phyloP scores from a whole-genome alignment of 2,113 vertebrate species.

The Pholis gunnellus region DNA sequence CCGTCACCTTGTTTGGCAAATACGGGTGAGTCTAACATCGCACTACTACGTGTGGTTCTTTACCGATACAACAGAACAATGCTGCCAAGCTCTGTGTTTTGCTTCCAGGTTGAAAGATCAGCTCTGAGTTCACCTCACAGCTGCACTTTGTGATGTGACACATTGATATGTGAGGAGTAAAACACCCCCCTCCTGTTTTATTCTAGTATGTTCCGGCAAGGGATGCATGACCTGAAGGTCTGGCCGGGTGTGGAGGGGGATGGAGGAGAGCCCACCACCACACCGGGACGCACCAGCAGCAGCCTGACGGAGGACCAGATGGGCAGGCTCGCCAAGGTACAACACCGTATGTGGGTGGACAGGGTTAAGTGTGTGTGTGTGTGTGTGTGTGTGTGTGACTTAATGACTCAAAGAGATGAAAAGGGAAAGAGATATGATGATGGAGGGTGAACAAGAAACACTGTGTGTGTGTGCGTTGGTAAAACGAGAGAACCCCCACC shows the following conservation, averaged over 20 bases:
- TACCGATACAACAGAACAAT: background rate
- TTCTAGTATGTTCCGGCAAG: slow-evolving; percentile 96
- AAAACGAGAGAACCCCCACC: slow-evolving; percentile 14
- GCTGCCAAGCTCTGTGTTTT: background rate
- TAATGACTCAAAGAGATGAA: background rate
- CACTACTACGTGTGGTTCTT: background rate
- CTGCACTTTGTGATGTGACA: no score
- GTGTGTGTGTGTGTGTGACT: background rate
- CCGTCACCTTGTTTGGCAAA: slow-evolving; percentile 96
- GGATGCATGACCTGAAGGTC: slow-evolving; percentile 99
- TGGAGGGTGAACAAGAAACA: slow-evolving; percentile 27
- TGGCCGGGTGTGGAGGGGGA: slow-evolving; percentile 98
- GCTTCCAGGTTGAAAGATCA: background rate
- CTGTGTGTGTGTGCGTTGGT: slow-evolving; percentile 11
- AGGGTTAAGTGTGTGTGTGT: background rate
- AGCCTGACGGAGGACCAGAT: slow-evolving; percentile 96
- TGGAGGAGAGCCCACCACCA: slow-evolving; percentile 92
- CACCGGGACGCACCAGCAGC: slow-evolving; percentile 95
- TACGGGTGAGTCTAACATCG: slow-evolving; percentile 87
- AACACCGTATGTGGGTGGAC: background rate
- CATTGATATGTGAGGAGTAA: background rate
- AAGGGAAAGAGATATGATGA: background rate
- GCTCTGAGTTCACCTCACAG: background rate
- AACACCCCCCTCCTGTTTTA: background rate
- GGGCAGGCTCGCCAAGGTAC: slow-evolving; percentile 98